Conservation (phyloP, 2,888 invertebrate species). For the Bombylius discolor region DNA sequence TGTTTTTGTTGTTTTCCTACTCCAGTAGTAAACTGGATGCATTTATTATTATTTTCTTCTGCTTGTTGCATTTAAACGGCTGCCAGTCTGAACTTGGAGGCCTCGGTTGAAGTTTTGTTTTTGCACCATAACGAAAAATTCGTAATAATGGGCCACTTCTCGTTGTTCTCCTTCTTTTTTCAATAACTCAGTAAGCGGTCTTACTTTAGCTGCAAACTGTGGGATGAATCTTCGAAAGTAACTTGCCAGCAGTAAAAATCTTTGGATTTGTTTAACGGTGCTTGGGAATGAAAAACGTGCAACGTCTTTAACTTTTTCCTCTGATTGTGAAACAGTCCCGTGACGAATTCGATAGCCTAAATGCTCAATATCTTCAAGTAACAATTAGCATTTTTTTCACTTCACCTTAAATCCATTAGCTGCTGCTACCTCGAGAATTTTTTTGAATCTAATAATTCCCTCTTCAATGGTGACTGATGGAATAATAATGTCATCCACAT, state of each 20-base stretch:
- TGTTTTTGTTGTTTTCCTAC: too few species aligned
- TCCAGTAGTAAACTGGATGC: too few species aligned
- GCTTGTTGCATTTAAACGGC: too few species aligned
- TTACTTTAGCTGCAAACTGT: not conserved
- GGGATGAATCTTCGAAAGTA: not conserved
- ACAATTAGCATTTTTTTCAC: not conserved
- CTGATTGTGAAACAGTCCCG: not conserved
- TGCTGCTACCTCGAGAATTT: too few species aligned
- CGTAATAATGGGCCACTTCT: slow-evolving; percentile 15
- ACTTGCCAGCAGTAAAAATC: not conserved
- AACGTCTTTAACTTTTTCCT: not conserved
- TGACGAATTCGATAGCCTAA: not conserved
- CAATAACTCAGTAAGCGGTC: not conserved
- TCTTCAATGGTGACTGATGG: not conserved
- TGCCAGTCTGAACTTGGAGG: too few species aligned
- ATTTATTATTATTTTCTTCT: too few species aligned
- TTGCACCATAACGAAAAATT: slow-evolving; percentile 8
- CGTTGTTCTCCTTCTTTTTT: not conserved
- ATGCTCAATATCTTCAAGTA: not conserved
- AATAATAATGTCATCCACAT: not conserved
- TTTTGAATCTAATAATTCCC: too few species aligned
- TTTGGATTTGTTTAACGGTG: not conserved
- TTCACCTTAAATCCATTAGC: not conserved
- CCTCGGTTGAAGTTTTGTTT: too few species aligned
- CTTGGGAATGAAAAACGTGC: not conserved